Evolutionary conservation across 2,113 vertebrate species (phyloP).

Genomic region (Toxotes jaculatrix): DNA sequence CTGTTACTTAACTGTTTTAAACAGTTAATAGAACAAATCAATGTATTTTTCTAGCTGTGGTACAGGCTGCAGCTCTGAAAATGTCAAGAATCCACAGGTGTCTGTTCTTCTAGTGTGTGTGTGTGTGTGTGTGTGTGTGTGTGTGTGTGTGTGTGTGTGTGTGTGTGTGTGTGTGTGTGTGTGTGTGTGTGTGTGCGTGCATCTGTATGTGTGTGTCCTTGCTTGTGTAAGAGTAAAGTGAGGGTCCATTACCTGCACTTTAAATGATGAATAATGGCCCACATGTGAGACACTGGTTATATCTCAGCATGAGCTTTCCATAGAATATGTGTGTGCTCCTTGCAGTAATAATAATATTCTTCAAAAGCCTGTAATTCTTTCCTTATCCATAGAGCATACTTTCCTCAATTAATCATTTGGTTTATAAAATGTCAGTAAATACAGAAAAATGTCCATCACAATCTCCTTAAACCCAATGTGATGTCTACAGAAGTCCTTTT

Average conservation of each 20-base stretch:
- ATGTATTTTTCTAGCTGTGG: slow-evolving; percentile 11
- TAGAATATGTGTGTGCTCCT: neutral
- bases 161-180: slow-evolving; percentile 5
- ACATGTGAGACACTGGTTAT: neutral
- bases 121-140: slow-evolving; percentile 36
- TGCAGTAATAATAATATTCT: neutral
- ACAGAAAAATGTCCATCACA: neutral
- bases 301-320: neutral
- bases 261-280: slow-evolving; percentile 27
- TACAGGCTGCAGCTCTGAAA: slow-evolving; percentile 44
- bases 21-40: neutral
- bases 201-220: too few relatives aligned
- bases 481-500: neutral
- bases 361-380: neutral
- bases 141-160: neutral
- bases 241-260: neutral
- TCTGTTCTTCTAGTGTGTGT: slow-evolving; percentile 4
- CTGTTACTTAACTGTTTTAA: neutral
- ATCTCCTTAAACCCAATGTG: neutral
- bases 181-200: slow-evolving; percentile 6
- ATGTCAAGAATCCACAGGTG: slow-evolving; percentile 75
- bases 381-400: neutral
- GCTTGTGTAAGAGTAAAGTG: neutral
- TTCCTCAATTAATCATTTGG: too few relatives aligned
- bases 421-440: neutral